Conservation (phyloP, 2,797 vertebrate genomes). For the Urocyon cinereoargenteus region DNA sequence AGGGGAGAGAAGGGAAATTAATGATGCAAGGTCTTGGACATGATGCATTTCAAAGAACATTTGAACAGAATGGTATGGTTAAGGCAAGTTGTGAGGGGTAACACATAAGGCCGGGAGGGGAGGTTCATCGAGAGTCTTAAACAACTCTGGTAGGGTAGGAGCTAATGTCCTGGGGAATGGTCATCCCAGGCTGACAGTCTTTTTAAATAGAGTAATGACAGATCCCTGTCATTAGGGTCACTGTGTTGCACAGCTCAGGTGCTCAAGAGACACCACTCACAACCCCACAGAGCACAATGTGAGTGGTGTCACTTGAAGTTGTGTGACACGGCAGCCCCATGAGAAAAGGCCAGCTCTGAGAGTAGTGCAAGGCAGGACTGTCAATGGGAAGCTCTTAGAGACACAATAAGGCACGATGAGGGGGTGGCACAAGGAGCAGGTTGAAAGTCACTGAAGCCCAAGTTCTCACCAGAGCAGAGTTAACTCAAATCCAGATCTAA, state of each 20-base stretch:
- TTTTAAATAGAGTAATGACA: not conserved
- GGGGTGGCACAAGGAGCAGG: not conserved
- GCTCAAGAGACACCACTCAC: not conserved
- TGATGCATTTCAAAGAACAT: not conserved
- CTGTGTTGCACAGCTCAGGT: not conserved
- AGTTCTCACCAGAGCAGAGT: not conserved
- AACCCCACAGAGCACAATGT: accelerated
- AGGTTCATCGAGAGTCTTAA: not conserved
- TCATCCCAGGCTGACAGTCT: not conserved
- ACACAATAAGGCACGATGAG: not conserved
- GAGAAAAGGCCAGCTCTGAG: not conserved
- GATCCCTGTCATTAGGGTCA: not conserved
- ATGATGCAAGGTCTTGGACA: not conserved
- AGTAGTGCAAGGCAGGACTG: accelerated
- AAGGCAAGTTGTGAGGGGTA: not conserved
- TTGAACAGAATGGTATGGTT: accelerated
- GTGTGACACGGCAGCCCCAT: not conserved
- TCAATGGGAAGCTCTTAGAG: not conserved
- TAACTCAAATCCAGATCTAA: not conserved
- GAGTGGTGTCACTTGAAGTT: not conserved
- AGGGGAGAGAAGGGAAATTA: not conserved
- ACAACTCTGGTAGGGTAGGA: not conserved
- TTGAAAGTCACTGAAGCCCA: not conserved
- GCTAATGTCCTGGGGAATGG: not conserved
- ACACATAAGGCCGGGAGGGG: not conserved